Conservation (phyloP, 2,113 vertebrate species). For the Ptyas mucosa region DNA sequence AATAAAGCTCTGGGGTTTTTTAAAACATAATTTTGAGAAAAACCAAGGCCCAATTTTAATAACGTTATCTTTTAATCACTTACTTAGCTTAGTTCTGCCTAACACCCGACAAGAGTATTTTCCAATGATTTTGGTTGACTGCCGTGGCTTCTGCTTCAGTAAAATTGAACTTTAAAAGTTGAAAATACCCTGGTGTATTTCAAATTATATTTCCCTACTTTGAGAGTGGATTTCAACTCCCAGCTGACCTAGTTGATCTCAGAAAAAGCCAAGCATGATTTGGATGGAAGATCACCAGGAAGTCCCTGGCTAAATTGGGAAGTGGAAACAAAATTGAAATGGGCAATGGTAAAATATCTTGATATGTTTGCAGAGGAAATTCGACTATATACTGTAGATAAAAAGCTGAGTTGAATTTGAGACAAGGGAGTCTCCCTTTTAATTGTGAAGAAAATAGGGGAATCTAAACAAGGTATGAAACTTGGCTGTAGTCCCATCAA, state of each 20-base stretch:
- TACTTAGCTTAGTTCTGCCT: not conserved
- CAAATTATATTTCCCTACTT: not conserved
- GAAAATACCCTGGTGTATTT: not conserved
- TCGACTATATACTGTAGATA: not conserved
- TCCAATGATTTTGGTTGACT: not conserved
- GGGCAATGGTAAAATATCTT: not conserved
- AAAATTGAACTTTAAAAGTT: not conserved
- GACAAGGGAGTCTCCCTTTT: not conserved
- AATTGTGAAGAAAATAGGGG: not conserved
- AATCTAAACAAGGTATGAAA: not conserved
- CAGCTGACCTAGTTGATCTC: not conserved
- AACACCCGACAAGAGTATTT: not conserved
- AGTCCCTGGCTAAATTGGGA: not conserved
- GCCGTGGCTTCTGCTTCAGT: not conserved
- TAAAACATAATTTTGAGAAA: not conserved
- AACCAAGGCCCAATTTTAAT: not conserved
- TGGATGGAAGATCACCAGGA: not conserved
- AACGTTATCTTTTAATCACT: not conserved
- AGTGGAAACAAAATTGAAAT: not conserved
- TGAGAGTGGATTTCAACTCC: not conserved
- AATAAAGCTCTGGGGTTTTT: not conserved
- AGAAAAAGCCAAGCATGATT: not conserved
- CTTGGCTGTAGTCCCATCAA: not conserved
- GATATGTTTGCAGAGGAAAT: not conserved
- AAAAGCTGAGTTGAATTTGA: not conserved